These are phyloP conservation scores for Poecilia gillii DNA, from an alignment of 2,797 vertebrate genomes.

Conservation along the genomic window DNA sequence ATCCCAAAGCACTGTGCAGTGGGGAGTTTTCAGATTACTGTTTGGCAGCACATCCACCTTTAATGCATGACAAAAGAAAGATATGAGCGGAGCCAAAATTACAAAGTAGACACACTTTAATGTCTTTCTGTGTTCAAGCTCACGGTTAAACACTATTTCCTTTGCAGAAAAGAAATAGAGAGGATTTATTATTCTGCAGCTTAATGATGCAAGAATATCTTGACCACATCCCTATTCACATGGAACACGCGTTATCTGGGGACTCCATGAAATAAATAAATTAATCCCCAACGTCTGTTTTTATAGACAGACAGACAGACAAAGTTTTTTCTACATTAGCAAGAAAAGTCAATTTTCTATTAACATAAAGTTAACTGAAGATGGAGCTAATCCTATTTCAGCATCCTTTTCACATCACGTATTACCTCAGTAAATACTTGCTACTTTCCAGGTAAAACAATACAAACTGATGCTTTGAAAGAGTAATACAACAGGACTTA, in stretches of 20 bases:
- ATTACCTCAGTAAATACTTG: neutral
- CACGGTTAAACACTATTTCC: conserved; percentile 1
- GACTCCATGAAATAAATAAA: too few species aligned
- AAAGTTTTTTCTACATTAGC: too few species aligned
- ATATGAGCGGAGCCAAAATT: conserved; percentile 14
- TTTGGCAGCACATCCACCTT: conserved; percentile 20
- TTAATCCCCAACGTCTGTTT: too few species aligned
- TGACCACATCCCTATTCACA: neutral
- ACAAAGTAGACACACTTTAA: conserved; percentile 11
- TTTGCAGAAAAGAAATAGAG: neutral
- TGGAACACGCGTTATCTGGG: too few species aligned
- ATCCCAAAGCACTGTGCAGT: conserved; percentile 17
- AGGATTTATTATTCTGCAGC: conserved; percentile 6
- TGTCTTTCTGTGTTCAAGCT: neutral
- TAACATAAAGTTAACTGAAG: neutral
- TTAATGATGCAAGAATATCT: conserved; percentile 3
- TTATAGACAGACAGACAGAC: too few species aligned
- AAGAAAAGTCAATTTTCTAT: too few species aligned
- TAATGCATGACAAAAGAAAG: conserved; percentile 15
- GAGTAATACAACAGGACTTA: too few species aligned
- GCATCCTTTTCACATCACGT: neutral
- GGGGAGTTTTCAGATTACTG: conserved; percentile 17
- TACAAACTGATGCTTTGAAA: neutral
- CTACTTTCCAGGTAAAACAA: neutral
- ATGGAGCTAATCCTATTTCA: neutral